Conservation (phyloP, 2,888 invertebrate genomes). For the Drosophila diplacantha region DNA sequence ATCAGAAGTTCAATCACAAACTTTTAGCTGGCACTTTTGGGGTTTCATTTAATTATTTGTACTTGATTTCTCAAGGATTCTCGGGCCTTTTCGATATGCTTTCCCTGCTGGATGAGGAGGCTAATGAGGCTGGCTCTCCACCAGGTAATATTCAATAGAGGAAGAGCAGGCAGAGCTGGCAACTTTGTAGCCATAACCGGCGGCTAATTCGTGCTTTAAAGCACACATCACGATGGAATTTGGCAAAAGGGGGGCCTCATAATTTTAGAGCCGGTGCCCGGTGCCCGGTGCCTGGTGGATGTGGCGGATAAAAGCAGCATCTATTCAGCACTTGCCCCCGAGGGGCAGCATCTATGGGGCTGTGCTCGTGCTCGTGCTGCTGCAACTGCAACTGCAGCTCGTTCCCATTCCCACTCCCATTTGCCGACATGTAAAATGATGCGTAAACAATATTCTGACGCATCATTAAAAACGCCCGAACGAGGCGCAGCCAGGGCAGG, state of each 20-base stretch:
- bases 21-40: slow-evolving; percentile 8
- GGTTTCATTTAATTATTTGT: neutral
- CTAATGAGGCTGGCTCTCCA: slow-evolving; percentile 23
- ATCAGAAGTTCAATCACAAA: slow-evolving; percentile 11
- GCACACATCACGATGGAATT: slow-evolving; percentile 60
- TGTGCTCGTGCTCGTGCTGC: slow-evolving; percentile 5
- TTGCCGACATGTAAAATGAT: slow-evolving; percentile 70
- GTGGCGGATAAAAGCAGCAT: slow-evolving; percentile 29
- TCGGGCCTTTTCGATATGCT: neutral
- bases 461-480: slow-evolving; percentile 70
- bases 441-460: slow-evolving; percentile 73
- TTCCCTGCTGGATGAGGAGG: neutral
- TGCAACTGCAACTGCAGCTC: slow-evolving; percentile 11
- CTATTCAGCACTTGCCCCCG: slow-evolving; percentile 25
- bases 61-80: neutral
- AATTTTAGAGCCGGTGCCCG: slow-evolving; percentile 48
- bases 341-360: slow-evolving; percentile 22
- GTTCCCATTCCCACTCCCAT: slow-evolving; percentile 42
- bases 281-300: slow-evolving; percentile 8
- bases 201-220: slow-evolving; percentile 59
- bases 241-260: slow-evolving; percentile 45
- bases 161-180: neutral
- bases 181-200: slow-evolving; percentile 28
- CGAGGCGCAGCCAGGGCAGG: slow-evolving; percentile 17
- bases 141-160: neutral